Evolutionary conservation across 1,140 invertebrate genomes (phyloP).

Genomic region (Cherax quadricarinatus): DNA sequence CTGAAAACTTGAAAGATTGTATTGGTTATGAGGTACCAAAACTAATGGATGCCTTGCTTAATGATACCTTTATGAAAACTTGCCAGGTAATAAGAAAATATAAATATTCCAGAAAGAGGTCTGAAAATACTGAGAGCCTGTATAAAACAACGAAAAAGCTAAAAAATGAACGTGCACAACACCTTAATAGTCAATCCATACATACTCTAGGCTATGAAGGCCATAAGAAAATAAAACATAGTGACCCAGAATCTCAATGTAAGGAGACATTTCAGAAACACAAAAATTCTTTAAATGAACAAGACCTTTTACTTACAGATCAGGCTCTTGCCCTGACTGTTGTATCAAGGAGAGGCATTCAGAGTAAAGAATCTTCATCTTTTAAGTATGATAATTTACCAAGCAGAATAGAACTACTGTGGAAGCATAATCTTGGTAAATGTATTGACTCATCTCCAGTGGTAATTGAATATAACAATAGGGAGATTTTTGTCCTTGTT

Average conservation of each 20-base stretch:
- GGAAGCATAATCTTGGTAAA: slow-evolving; percentile 55
- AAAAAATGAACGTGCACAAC: neutral
- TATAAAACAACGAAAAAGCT: neutral
- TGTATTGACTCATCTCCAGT: slow-evolving; percentile 62
- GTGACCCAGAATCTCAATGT: too few relatives aligned
- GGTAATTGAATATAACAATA: slow-evolving; percentile 21
- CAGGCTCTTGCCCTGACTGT: neutral
- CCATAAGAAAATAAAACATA: neutral
- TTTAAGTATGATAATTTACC: neutral
- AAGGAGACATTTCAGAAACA: neutral
- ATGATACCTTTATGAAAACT: slow-evolving; percentile 18
- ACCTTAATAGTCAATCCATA: neutral
- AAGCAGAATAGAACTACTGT: neutral
- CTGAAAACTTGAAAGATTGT: slow-evolving; percentile 24
- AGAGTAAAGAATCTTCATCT: neutral
- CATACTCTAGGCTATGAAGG: neutral
- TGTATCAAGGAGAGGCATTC: slow-evolving; percentile 47
- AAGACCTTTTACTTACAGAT: neutral
- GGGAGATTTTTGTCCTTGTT: slow-evolving; percentile 12
- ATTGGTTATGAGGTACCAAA: slow-evolving; percentile 25
- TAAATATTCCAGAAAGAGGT: neutral
- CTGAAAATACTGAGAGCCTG: neutral
- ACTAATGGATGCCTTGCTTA: slow-evolving; percentile 44
- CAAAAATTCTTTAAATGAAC: neutral
- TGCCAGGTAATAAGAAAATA: slow-evolving; percentile 9